Evolutionary conservation across 2,888 invertebrate genomes (phyloP).

Genomic region (Mythimna albipuncta): DNA sequence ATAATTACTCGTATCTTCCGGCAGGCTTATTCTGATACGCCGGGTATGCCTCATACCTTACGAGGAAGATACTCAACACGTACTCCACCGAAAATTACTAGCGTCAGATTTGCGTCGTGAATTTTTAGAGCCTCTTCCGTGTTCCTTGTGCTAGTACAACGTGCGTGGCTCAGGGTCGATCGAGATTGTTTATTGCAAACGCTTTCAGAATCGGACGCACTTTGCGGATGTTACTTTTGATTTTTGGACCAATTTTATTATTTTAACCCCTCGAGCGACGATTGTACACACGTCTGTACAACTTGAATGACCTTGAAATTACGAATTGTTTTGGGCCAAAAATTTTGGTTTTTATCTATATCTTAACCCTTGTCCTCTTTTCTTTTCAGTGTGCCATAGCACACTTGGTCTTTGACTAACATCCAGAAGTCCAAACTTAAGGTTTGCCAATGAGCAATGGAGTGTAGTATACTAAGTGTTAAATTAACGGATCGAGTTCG

Average conservation of each 20-base stretch:
- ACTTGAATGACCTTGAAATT: no score
- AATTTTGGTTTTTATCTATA: no score
- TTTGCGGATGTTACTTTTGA: slow-evolving; percentile 28
- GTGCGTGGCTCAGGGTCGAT: slow-evolving; percentile 72
- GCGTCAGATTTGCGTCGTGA: slow-evolving; percentile 81
- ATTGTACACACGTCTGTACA: no score
- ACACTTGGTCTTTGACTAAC: no score
- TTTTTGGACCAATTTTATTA: background rate
- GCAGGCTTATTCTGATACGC: slow-evolving; percentile 39
- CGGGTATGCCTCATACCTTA: slow-evolving; percentile 73
- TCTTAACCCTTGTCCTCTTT: no score
- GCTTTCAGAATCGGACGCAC: slow-evolving; percentile 61
- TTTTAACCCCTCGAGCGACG: background rate
- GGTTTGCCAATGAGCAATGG: no score
- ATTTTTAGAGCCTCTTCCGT: slow-evolving; percentile 87
- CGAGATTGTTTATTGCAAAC: slow-evolving; percentile 66
- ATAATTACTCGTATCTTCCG: slow-evolving; percentile 53
- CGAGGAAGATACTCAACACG: slow-evolving; percentile 84
- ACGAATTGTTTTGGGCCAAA: no score
- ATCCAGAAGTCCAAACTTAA: no score
- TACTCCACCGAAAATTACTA: slow-evolving; percentile 85
- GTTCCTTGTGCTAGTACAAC: slow-evolving; percentile 77
- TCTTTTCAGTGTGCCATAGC: no score
- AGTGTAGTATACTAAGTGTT: no score
- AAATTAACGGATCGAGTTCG: no score